Evolutionary conservation across 2,888 invertebrate species (phyloP), one percentile per base, ranked within the genome.

Genomic region (Antheraea yamamai): DNA sequence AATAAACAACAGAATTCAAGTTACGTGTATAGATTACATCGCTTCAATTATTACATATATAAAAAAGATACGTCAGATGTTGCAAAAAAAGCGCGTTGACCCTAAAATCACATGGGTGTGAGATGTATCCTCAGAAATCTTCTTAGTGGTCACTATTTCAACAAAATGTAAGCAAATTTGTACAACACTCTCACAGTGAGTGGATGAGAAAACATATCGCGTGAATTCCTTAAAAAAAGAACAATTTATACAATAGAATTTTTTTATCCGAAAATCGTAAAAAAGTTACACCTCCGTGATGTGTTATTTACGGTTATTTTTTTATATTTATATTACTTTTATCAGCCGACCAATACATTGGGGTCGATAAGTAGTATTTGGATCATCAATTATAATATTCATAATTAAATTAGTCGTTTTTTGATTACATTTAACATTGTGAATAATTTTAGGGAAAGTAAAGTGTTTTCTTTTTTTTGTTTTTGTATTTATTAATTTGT

Each of bases 141-240:
- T 86, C 90, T 91, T 92, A 91, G 89, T 83, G 91, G 90, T 88
- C 90, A 91, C 79, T 85, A 75, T 81, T 82, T 78, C 73, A 82
- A 89, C 86, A 88, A 89, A 81, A 84, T 83, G 73, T 79, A 80
- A 75, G 85, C 81, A 88, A 90, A 90, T 91, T 91, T 91, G 89
- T 87, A 84, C 78, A 86, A 80, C 83, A 85, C 88, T 84, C 85
- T 86, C 82, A 76, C 78, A 73, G 74, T 74, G 82, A 89, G 88
- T 88, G 83, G 84, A 79, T 86, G 84, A 82, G 87, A 89, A 88
- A 88, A 88, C 87, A 86, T 87, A 66, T 26, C 64, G 16, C 64
- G 26, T 16, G 16, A 66, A 61, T 61, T 23, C n/a, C 7, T 61
- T 61, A 23, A 20, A 61, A 26, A 64, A 26, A 64, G 16, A 30